Evolutionary conservation across 2,113 vertebrate species (phyloP), one percentile per base, ranked within the genome.

Genomic region (Ailurus styani): DNA sequence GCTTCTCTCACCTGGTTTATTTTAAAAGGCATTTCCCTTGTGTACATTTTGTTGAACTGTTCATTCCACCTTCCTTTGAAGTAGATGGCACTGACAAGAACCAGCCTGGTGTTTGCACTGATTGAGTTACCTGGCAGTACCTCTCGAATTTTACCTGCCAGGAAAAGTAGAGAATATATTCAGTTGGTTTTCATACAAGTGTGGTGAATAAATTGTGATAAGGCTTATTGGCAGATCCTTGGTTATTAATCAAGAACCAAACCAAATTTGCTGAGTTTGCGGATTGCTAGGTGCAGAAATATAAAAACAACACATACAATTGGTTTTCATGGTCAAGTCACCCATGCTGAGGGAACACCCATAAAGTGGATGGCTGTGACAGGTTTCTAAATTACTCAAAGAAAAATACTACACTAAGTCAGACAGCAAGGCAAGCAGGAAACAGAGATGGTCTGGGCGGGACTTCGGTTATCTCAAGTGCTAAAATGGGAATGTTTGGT

Each of bases 31-130:
- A 91, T 98, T 95, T 99, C 98, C 68, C 1, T 68, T 50, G 99
- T 99, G 1, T 20, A 12, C 0, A 66, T 27, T 72, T 97, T 97
- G 2, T 98, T 0, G 68, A 99, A 99, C 5, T 52, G 88, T 8
- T 98, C 79, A 90, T 93, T 97, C 99, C 99, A 99, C 73, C 95
- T 99, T 94, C 99, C 99, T 98, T 99, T 99, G 98, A 99, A 99
- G 98, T 99, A 99, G 96, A 99, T 98, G 52, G 99, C 99, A 45
- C 99, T 99, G 95, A 99, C 99, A 82, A 99, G 98, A 70, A 99
- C 99, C 87, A 99, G 93, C 31, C 86, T 98, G 5, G 99, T 99
- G 90, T 98, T 79, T 0, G 94, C 5, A 60, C n/a, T 2, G 0
- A 99, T 21, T 10, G 98, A 96, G 25, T 98, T 98, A 9, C 96